phyloP scores from a whole-genome alignment of 1,140 invertebrate species.

The Episyrphus balteatus region DNA sequence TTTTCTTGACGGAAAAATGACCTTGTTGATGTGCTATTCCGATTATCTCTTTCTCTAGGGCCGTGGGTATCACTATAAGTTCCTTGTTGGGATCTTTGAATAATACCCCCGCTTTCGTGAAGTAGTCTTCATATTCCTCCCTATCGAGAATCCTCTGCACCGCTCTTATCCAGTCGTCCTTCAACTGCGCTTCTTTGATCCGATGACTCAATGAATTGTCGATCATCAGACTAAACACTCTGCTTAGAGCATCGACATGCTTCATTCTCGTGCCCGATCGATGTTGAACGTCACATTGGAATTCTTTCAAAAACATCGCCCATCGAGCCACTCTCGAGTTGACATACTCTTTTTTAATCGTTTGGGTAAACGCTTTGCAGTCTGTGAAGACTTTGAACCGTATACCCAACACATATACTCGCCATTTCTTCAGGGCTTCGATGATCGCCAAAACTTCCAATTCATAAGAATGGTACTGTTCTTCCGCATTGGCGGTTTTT shows the following conservation, averaged over 20 bases:
- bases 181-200: conserved; percentile 2
- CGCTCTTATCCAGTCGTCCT: conserved; percentile 4
- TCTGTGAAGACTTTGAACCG: conserved; percentile 10
- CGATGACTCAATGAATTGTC: conserved; percentile 2
- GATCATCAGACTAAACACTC: conserved; percentile 7
- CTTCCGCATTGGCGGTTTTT: conserved; percentile 4
- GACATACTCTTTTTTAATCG: conserved; percentile 12
- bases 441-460: conserved; percentile 17
- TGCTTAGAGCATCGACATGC: conserved; percentile 18
- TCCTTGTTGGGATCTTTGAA: not conserved
- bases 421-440: conserved; percentile 13
- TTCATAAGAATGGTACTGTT: conserved; percentile 19
- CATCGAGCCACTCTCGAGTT: conserved; percentile 9
- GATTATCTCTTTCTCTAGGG: too few species aligned
- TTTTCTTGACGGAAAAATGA: conserved; percentile 1
- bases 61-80: conserved; percentile 10
- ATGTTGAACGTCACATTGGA: conserved; percentile 15
- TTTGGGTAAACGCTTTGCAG: conserved; percentile 24
- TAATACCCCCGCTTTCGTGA: not conserved
- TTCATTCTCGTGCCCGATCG: conserved; percentile 12
- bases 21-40: too few species aligned
- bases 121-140: not conserved
- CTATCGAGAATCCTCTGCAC: not conserved
- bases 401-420: conserved; percentile 6
- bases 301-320: conserved; percentile 16